Percentiles rank a stretch among this genome's conserved stretches.
Conservation (phyloP, 2,888 invertebrate genomes). For the Drosophila lutescens region DNA sequence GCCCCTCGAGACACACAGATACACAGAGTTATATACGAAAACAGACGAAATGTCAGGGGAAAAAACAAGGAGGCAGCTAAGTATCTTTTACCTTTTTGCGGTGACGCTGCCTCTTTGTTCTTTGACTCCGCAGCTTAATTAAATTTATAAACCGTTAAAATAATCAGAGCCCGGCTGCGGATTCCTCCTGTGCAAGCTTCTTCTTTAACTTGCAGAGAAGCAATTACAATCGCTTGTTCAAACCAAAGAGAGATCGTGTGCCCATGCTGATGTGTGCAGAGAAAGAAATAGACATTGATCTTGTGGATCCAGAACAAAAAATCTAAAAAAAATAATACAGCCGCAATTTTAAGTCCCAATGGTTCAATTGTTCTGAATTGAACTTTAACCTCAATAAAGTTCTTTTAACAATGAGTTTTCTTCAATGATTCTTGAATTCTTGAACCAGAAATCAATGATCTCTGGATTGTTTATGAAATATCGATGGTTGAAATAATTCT, state of each 20-base stretch:
- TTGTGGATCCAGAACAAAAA: not conserved
- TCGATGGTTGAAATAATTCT: too few species aligned
- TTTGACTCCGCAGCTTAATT: conserved; percentile 53
- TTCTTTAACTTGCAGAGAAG: conserved; percentile 26
- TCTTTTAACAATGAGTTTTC: too few species aligned
- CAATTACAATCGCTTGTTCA: conserved; percentile 46
- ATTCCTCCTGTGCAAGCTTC: conserved; percentile 37
- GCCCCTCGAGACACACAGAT: conserved; percentile 50
- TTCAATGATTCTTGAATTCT: too few species aligned
- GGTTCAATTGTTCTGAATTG: too few species aligned
- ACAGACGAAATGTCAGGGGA: conserved; percentile 11
- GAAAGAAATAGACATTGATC: not conserved
- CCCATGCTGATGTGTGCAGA: not conserved
- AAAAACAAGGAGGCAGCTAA: conserved; percentile 17
- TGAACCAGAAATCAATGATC: too few species aligned
- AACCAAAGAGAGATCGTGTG: conserved; percentile 44
- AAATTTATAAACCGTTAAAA: conserved; percentile 72
- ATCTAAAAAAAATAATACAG: too few species aligned
- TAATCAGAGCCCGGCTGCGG: conserved; percentile 51
- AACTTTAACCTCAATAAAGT: too few species aligned
- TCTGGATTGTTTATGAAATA: too few species aligned
- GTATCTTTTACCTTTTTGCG: conserved; percentile 39
- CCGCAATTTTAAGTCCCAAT: too few species aligned
- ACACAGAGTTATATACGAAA: conserved; percentile 6
- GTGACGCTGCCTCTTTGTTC: conserved; percentile 60